These are phyloP conservation scores for Bombus picipes DNA, from an alignment of 1,140 invertebrate genomes.

Conservation along the genomic window DNA sequence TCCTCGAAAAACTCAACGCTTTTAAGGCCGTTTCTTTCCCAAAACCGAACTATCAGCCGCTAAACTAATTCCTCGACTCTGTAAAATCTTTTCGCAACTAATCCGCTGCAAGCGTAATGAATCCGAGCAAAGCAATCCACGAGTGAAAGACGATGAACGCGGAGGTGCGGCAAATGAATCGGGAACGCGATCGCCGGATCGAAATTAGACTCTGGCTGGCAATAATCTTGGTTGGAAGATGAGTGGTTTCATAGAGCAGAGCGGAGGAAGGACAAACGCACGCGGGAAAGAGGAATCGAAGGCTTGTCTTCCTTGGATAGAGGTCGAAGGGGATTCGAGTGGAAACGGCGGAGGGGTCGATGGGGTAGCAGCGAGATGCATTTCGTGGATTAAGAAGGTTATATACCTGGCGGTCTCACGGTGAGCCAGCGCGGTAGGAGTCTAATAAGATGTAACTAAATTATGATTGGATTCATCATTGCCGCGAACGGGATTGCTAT, in stretches of 20 bases:
- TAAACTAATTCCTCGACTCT: not conserved
- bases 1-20: not conserved
- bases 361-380: slow-evolving; percentile 73
- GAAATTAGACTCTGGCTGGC: slow-evolving; percentile 34
- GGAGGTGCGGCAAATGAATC: slow-evolving; percentile 15
- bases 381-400: slow-evolving; percentile 80
- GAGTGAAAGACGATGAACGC: not conserved
- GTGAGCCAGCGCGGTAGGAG: slow-evolving; percentile 80
- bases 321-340: not conserved
- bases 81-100: not conserved
- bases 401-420: slow-evolving; percentile 79
- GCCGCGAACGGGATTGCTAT: slow-evolving; percentile 77
- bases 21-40: too few relatives aligned
- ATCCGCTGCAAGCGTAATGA: not conserved
- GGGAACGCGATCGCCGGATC: slow-evolving; percentile 7
- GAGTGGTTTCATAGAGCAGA: slow-evolving; percentile 46
- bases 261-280: slow-evolving; percentile 42
- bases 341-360: slow-evolving; percentile 32
- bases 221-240: slow-evolving; percentile 48
- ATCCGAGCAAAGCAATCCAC: not conserved
- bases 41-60: not conserved
- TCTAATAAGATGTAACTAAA: slow-evolving; percentile 83
- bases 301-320: slow-evolving; percentile 9
- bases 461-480: slow-evolving; percentile 83
- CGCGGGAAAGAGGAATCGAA: slow-evolving; percentile 58